These are phyloP conservation scores for Sturmia bella DNA, from an alignment of 2,888 invertebrate species.

Conservation along the genomic window DNA sequence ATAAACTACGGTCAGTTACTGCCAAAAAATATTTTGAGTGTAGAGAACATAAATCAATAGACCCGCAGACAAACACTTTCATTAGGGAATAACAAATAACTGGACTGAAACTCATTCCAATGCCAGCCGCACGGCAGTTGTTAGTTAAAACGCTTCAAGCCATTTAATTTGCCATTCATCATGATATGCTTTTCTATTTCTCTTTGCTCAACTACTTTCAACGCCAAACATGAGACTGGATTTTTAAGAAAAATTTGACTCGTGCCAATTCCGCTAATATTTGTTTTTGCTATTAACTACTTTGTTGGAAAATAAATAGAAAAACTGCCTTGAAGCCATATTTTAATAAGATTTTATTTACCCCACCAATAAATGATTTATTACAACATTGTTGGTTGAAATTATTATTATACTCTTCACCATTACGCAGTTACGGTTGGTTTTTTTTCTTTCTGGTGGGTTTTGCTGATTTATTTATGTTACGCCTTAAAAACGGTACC, in stretches of 20 bases:
- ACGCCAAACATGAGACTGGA: neutral
- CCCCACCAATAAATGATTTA: slow-evolving; percentile 24
- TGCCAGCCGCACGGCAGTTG: neutral
- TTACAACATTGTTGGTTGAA: slow-evolving; percentile 4
- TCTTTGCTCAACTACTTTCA: slow-evolving; percentile 5
- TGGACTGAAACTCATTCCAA: slow-evolving; percentile 2
- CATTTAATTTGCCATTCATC: slow-evolving; percentile 60
- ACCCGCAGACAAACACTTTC: neutral
- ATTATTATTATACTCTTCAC: neutral
- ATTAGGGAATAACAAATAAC: slow-evolving; percentile 28
- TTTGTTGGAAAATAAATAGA: slow-evolving; percentile 17
- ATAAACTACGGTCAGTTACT: too few species aligned
- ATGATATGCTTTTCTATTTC: slow-evolving; percentile 28
- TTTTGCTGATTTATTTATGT: too few species aligned
- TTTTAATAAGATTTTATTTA: slow-evolving; percentile 48
- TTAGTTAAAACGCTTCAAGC: slow-evolving; percentile 57
- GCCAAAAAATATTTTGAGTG: too few species aligned
- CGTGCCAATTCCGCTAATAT: neutral
- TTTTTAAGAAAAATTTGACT: slow-evolving; percentile 3
- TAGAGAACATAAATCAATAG: too few species aligned
- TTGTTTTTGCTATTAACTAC: neutral
- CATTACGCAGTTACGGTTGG: neutral
- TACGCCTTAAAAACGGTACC: too few species aligned
- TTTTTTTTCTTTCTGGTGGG: too few species aligned
- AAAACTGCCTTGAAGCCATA: slow-evolving; percentile 27